A percentile compares a stretch with the other conserved stretches of the same genome.
These are phyloP conservation scores for Ochropleura leucogaster DNA, from an alignment of 2,888 invertebrate species.

Conservation along the genomic window DNA sequence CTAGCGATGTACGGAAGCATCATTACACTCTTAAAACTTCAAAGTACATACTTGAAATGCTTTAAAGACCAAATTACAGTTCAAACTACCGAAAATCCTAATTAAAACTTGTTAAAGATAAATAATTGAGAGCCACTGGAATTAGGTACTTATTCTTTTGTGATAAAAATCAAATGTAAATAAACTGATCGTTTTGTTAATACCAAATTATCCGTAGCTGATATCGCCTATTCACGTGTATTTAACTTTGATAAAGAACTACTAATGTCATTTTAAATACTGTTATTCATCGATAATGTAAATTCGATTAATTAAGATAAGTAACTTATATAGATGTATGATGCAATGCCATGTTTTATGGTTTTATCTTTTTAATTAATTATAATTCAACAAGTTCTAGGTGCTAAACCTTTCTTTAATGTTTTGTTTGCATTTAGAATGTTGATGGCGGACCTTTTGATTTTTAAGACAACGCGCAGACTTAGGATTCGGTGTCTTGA, in stretches of 20 bases:
- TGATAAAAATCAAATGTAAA: background rate
- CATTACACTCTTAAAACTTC: background rate
- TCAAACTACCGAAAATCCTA: background rate
- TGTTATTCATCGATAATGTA: slow-evolving; percentile 10
- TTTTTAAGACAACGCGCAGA: background rate
- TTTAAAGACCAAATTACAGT: background rate
- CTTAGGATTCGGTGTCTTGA: too few relatives aligned
- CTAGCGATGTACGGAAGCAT: background rate
- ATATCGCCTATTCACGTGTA: background rate
- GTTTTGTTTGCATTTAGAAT: background rate
- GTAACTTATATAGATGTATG: background rate
- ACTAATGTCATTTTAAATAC: background rate
- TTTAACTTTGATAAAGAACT: slow-evolving; percentile 8
- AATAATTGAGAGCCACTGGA: background rate
- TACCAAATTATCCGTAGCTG: background rate
- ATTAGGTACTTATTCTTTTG: background rate
- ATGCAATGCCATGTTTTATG: slow-evolving; percentile 13
- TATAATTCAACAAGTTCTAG: slow-evolving; percentile 2
- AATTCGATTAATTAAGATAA: slow-evolving; percentile 12
- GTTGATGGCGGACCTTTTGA: background rate
- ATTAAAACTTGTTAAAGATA: background rate
- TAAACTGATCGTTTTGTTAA: background rate
- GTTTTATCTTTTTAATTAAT: background rate
- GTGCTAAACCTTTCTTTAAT: background rate
- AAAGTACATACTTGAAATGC: background rate